Evolutionary conservation across 2,797 vertebrate species (phyloP).

Genomic region (Triplophysa yarkandensis): DNA sequence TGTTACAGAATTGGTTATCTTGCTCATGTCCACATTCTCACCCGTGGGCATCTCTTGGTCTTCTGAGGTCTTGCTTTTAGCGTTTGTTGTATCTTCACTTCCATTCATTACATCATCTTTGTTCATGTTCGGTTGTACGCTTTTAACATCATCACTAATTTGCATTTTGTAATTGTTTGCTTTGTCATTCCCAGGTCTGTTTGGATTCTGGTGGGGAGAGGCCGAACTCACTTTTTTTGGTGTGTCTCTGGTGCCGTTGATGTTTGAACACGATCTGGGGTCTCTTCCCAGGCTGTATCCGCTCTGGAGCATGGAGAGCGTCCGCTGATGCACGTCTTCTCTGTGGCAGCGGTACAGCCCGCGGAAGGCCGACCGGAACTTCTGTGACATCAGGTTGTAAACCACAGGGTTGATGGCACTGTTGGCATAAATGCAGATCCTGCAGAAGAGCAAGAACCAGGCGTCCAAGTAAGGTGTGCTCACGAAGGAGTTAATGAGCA

Average conservation of each 20-base stretch:
- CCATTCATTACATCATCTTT: slow-evolving; percentile 3
- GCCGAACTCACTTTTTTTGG: slow-evolving; percentile 20
- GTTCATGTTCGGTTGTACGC: background rate
- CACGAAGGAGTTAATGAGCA: slow-evolving; percentile 82
- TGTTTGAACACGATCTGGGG: slow-evolving; percentile 34
- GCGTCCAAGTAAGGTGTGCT: slow-evolving; percentile 75
- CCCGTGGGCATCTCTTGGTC: slow-evolving; percentile 37
- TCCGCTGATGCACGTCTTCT: slow-evolving; percentile 58
- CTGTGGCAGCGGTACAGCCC: slow-evolving; percentile 75
- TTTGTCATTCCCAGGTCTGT: slow-evolving; percentile 18
- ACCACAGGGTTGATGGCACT: slow-evolving; percentile 83
- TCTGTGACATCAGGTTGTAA: slow-evolving; percentile 85
- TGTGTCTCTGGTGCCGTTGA: slow-evolving; percentile 57
- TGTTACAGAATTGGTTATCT: slow-evolving; percentile 36
- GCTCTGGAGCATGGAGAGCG: slow-evolving; percentile 61
- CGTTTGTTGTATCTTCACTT: background rate
- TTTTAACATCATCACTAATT: slow-evolving; percentile 4
- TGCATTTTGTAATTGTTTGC: background rate
- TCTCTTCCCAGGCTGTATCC: slow-evolving; percentile 65
- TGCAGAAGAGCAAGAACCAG: slow-evolving; percentile 83
- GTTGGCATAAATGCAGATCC: slow-evolving; percentile 80
- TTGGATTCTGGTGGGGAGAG: slow-evolving; percentile 16
- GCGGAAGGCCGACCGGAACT: slow-evolving; percentile 78
- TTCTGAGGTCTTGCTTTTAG: slow-evolving; percentile 9
- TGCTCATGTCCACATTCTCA: slow-evolving; percentile 31